These are phyloP conservation scores for Jaculus jaculus DNA, from an alignment of 2,113 vertebrate genomes.

Conservation along the genomic window DNA sequence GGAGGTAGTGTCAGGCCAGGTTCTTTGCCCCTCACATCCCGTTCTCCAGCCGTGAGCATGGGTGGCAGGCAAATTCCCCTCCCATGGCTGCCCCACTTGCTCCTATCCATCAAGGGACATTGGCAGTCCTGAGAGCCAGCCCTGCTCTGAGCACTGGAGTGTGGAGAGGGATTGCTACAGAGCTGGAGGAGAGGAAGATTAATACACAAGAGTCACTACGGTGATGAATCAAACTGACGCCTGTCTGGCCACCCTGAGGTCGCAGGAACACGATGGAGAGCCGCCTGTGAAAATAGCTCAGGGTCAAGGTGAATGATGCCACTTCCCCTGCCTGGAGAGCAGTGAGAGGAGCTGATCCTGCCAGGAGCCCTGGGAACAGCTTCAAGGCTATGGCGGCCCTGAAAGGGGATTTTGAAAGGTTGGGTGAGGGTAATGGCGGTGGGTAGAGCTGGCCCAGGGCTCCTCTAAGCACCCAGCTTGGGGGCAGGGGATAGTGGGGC, in stretches of 20 bases:
- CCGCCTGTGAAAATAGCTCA: neutral
- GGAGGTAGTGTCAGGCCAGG: neutral
- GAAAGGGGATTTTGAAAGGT: neutral
- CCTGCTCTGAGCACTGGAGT: neutral
- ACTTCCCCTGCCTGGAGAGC: neutral
- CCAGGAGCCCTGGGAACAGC: neutral
- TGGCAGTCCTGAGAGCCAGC: neutral
- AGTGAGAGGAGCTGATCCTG: neutral
- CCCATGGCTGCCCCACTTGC: neutral
- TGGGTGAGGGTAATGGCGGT: neutral
- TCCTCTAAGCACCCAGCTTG: neutral
- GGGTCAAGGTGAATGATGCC: neutral
- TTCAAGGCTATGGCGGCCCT: neutral
- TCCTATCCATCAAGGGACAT: neutral
- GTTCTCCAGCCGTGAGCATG: neutral
- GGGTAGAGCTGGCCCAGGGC: neutral
- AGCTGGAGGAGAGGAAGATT: neutral
- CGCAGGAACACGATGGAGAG: fast-evolving
- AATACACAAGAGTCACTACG: neutral
- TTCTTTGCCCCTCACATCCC: neutral
- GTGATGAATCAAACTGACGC: neutral
- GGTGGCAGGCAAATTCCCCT: neutral
- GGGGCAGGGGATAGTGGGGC: neutral
- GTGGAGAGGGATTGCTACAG: neutral
- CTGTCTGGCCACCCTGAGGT: neutral